Conservation (phyloP, 2,888 invertebrate species). For the Campaea margaritaria region DNA sequence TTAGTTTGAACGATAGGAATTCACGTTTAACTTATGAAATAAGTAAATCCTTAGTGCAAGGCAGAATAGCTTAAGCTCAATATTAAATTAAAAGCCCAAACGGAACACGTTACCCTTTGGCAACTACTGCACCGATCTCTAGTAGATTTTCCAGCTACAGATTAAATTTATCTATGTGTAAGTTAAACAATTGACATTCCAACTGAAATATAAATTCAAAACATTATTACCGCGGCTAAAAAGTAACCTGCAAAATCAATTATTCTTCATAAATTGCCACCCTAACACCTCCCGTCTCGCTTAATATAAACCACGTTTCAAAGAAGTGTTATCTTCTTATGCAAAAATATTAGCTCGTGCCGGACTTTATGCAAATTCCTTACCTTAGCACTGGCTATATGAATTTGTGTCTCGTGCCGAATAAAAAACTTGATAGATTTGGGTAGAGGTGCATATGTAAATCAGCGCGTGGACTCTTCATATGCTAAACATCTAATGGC, state of each 20-base stretch:
- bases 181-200: no score
- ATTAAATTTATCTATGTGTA: no score
- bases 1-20: no score
- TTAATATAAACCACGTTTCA: conserved; percentile 66
- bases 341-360: conserved; percentile 83
- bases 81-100: no score
- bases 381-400: conserved; percentile 67
- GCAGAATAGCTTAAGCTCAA: no score
- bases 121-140: no score
- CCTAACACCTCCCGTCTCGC: conserved; percentile 53
- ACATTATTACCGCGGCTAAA: conserved; percentile 36
- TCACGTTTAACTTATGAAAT: no score
- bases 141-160: no score
- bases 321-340: conserved; percentile 79
- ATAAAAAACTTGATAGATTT: conserved; percentile 69
- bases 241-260: conserved; percentile 52
- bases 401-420: conserved; percentile 73
- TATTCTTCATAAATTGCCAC: conserved; percentile 47
- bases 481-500: conserved; percentile 76
- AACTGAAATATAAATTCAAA: no score
- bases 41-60: no score
- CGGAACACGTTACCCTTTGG: no score
- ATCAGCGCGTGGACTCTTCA: conserved; percentile 82
- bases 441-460: conserved; percentile 74
- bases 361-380: conserved; percentile 80